Evolutionary conservation across 2,113 vertebrate genomes (phyloP).

Genomic region (Calidris pugnax): DNA sequence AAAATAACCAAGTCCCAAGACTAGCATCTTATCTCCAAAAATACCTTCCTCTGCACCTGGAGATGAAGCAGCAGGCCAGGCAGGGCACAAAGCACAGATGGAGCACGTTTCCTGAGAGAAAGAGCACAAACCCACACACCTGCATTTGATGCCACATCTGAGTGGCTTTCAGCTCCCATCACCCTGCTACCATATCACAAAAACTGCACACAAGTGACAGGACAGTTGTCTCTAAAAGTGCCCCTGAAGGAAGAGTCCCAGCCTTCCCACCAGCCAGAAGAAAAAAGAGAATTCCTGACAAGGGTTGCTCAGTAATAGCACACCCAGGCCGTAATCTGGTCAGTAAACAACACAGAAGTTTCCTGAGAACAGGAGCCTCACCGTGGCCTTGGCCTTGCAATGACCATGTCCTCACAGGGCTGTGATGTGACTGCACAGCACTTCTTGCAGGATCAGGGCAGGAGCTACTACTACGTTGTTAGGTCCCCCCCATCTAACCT

Average conservation of each 20-base stretch:
- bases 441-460: neutral
- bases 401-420: neutral
- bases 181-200: neutral
- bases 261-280: neutral
- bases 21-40: neutral
- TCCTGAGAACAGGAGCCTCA: neutral
- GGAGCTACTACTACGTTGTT: neutral
- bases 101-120: neutral
- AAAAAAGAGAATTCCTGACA: neutral
- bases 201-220: fast-evolving
- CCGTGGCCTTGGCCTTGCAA: neutral
- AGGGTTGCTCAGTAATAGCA: neutral
- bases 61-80: neutral
- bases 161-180: neutral
- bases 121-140: neutral
- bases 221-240: neutral
- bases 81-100: neutral
- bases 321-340: neutral
- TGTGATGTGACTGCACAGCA: fast-evolving
- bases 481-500: neutral
- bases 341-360: fast-evolving
- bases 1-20: neutral
- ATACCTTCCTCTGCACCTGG: neutral
- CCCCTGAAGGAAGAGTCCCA: neutral
- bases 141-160: too few relatives aligned